Evolutionary conservation across 1,140 invertebrate species (phyloP), one percentile per base, ranked within the genome.

Genomic region (Leguminivora glycinivorella): DNA sequence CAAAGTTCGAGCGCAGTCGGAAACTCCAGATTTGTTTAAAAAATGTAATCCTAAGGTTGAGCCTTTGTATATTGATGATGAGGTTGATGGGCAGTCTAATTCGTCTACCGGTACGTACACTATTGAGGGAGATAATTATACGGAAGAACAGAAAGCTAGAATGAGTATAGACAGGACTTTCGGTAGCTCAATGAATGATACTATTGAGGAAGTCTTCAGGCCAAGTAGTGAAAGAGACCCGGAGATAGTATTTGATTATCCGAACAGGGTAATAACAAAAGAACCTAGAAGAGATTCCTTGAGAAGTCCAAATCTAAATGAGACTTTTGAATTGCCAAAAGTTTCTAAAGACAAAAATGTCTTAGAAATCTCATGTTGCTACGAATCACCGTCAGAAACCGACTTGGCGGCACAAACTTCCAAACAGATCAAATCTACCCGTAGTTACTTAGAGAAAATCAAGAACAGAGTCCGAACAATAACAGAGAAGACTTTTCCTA

Each of bases 41-140:
- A 91, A 88, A 69, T 90, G 86, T 69, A 80, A 83, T 26, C 73
- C 78, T 26, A 88, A 84, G 73, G 78, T 79, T 5, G 87, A 90
- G 68, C 76, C 84, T 0, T 78, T 91, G 63, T 90, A 84, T 40
- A 84, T 91, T 38, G 86, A 90, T 78, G 89, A 91, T 81, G 88
- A 89, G 68, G 77, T 85, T 26, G 89, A 91, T 43, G 80, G 76
- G 56, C 81, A 89, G 24, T 91, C 89, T 22, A 83, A 88, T 75
- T 94, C 93, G 25, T 96, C 95, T 75, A 95, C 95, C 26, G 97
- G 97, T 29, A 98, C 97, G 1, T 98, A 98, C 76, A 98, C 97
- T 0, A 94, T 98, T 38, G 95, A 97, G 76, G 95, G 95, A 69
- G 96, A 97, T 75, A 95, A 94, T 84, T 96, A 96, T 76, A 95